phyloP scores from a whole-genome alignment of 1,140 invertebrate genomes.

The Papilio dardanus region DNA sequence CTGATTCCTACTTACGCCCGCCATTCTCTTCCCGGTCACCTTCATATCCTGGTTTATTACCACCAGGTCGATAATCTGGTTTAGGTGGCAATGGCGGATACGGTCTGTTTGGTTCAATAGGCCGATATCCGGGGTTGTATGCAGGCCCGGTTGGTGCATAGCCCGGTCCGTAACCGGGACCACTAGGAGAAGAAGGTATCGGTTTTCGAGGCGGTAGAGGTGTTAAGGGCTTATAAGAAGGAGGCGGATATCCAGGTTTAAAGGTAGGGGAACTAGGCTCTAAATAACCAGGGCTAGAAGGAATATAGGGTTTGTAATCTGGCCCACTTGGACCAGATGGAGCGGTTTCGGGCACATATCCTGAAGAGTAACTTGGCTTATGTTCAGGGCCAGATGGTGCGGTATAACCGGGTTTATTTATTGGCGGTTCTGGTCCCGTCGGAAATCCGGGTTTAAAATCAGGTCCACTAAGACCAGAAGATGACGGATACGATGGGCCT shows the following conservation, averaged over 20 bases:
- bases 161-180: slow-evolving; percentile 36
- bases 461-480: slow-evolving; percentile 62
- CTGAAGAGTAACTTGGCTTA: slow-evolving; percentile 48
- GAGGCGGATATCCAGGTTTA: slow-evolving; percentile 44
- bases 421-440: slow-evolving; percentile 43
- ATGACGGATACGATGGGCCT: slow-evolving; percentile 53
- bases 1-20: slow-evolving; percentile 53
- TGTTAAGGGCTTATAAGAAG: slow-evolving; percentile 2
- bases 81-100: slow-evolving; percentile 34
- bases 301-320: slow-evolving; percentile 36
- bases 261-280: slow-evolving; percentile 20
- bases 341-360: slow-evolving; percentile 47
- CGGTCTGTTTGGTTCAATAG: slow-evolving; percentile 37
- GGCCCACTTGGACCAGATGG: slow-evolving; percentile 44
- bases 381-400: slow-evolving; percentile 39
- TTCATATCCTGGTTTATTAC: slow-evolving; percentile 44
- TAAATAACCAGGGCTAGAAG: slow-evolving; percentile 15
- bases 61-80: slow-evolving; percentile 45
- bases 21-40: slow-evolving; percentile 51
- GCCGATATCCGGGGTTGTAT: slow-evolving; percentile 43
- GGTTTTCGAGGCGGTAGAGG: slow-evolving; percentile 19
- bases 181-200: slow-evolving; percentile 35
- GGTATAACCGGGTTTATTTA: slow-evolving; percentile 42
- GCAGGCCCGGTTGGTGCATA: slow-evolving; percentile 40
- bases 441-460: slow-evolving; percentile 46